These are phyloP conservation scores for Microctonus brassicae DNA, from an alignment of 2,888 invertebrate genomes.

Conservation along the genomic window DNA sequence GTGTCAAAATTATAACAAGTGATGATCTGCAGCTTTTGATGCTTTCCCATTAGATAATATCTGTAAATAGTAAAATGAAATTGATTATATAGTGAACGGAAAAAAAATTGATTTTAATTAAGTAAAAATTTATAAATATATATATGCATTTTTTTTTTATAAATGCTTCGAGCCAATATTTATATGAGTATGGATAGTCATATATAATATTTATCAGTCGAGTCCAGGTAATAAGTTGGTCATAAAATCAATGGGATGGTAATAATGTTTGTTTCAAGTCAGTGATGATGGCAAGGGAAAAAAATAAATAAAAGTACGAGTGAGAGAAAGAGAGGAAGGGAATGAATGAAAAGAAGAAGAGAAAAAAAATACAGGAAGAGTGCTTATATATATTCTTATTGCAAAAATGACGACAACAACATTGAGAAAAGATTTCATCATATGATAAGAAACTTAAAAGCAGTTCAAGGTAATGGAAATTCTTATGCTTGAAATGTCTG, in stretches of 20 bases:
- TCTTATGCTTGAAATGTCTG: neutral
- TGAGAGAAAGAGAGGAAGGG: neutral
- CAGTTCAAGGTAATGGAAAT: constrained; percentile 14
- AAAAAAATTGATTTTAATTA: neutral
- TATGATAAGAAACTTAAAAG: constrained; percentile 4
- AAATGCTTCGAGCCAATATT: neutral
- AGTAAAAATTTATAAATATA: neutral
- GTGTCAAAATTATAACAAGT: too few species aligned
- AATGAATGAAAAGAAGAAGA: neutral
- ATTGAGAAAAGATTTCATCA: constrained; percentile 2
- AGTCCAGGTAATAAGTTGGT: neutral
- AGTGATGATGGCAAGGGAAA: neutral
- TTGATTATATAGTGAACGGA: too few species aligned
- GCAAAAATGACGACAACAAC: neutral
- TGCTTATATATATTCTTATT: neutral
- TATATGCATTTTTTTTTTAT: neutral
- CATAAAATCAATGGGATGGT: constrained; percentile 15
- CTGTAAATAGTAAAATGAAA: neutral
- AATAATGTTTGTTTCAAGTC: neutral
- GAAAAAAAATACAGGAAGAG: neutral
- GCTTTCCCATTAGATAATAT: neutral
- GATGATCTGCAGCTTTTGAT: neutral
- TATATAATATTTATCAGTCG: neutral
- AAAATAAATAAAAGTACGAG: neutral
- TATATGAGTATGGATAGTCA: neutral